phyloP scores from a whole-genome alignment of 2,888 invertebrate species.

The Iselma pallidipennis region DNA sequence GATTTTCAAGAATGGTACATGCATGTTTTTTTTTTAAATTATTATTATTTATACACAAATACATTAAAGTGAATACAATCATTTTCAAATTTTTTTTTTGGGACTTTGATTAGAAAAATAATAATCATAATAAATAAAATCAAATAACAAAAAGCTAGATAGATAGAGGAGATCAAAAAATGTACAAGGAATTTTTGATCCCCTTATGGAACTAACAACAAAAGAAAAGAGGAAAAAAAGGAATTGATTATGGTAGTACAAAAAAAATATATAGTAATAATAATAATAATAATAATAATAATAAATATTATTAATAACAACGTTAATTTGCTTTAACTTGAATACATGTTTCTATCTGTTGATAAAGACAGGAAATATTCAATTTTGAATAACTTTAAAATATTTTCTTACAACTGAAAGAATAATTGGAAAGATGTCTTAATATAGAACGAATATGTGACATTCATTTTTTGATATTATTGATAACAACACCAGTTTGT shows the following conservation, averaged over 20 bases:
- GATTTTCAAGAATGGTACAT: not conserved
- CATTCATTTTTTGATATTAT: not conserved
- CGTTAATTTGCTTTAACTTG: too few relatives aligned
- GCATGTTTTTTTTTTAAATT: not conserved
- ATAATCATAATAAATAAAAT: not conserved
- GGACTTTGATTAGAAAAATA: not conserved
- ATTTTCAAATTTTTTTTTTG: not conserved
- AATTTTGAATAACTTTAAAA: too few relatives aligned
- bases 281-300: too few relatives aligned
- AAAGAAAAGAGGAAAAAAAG: not conserved
- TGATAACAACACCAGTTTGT: not conserved
- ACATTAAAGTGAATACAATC: not conserved
- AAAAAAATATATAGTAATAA: not conserved
- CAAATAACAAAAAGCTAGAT: not conserved
- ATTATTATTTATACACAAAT: not conserved
- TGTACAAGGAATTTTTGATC: not conserved
- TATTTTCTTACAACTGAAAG: too few relatives aligned
- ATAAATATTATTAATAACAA: too few relatives aligned
- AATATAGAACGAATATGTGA: too few relatives aligned
- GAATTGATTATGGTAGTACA: not conserved
- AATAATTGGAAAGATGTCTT: too few relatives aligned
- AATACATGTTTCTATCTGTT: too few relatives aligned
- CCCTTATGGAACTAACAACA: too few relatives aligned
- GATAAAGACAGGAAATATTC: too few relatives aligned
- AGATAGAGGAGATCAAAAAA: constrained; percentile 5